Base-by-base conservation (phyloP, 2,113 vertebrate species). In the Orcinus orca region DNA sequence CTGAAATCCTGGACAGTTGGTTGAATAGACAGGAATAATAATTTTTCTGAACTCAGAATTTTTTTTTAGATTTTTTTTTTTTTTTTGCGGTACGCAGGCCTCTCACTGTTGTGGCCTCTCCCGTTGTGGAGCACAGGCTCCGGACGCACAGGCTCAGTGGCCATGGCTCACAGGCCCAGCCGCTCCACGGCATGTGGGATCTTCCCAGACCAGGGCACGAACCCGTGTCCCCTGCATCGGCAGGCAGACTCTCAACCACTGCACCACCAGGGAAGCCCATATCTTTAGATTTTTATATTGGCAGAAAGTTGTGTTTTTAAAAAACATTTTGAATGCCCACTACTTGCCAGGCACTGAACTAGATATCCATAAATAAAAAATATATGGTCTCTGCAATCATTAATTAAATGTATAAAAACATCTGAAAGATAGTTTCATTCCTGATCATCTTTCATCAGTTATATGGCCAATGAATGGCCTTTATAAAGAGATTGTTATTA, bases 41-140 rank as follows among this genome's bases (percentile, higher is more conserved):
- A 83, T 93, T 91, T 92, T 85, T 88, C 36, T 68, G 31, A 79
- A 90, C 44, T 62, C 83, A 76, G 20, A 97, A 95, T 86, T 93
- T 93, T 38, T 89, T 87, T 92, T 93, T 95, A 93, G 68, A 21
- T 18, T 76, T 50, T 65, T 25, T 47, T 47, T 47, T 47, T 47
- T 47, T 47, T 47, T 47, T 11, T 47, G 44, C 9, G 10, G 10
- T 47, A 10, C 44, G 2, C 44, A 10, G 44, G 44, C 44, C 44
- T 47, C 44, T 47, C 44, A 47, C 9, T 47, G 44, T 47, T 47
- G 44, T 47, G 9, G 44, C 44, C 44, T 47, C 44, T 47, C 44
- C 44, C 44, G 10, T 47, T 47, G 44, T 10, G 8, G 44, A 47
- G 44, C 44, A 47, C 44, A 47, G 44, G 44, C 44, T 47, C 44